Evolutionary conservation across 2,797 vertebrate species (phyloP).

Genomic region (Telmatherina bonti): DNA sequence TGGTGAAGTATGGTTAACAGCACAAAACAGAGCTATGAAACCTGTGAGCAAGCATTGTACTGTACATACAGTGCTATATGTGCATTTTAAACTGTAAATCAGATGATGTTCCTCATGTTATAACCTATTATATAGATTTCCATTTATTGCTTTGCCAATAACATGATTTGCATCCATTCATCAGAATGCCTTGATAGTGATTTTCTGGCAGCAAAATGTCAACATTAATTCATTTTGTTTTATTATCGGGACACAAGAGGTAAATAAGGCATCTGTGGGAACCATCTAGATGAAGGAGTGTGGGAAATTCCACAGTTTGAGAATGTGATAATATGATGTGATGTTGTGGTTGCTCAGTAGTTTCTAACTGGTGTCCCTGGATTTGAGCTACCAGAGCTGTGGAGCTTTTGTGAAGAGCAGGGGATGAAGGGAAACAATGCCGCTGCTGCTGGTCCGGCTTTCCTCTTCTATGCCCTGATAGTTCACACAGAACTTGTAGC

Average conservation of each 20-base stretch:
- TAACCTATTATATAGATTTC: conserved; percentile 16
- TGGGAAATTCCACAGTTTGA: neutral
- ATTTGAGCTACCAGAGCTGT: conserved; percentile 53
- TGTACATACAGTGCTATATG: neutral
- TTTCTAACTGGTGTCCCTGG: conserved; percentile 19
- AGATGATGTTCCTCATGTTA: conserved; percentile 6
- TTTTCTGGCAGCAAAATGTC: conserved; percentile 34
- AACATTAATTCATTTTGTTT: conserved; percentile 26
- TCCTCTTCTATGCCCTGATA: conserved; percentile 44
- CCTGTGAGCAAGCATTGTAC: conserved; percentile 2
- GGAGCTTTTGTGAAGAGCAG: conserved; percentile 61
- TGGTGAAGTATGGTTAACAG: neutral
- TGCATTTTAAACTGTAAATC: conserved; percentile 13
- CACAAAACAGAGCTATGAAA: neutral
- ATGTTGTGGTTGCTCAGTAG: conserved; percentile 12
- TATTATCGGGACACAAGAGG: conserved; percentile 24
- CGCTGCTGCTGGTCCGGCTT: conserved; percentile 44
- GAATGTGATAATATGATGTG: conserved; percentile 9
- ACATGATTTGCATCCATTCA: conserved; percentile 14
- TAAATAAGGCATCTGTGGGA: neutral
- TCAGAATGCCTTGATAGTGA: conserved; percentile 28
- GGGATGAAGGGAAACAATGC: conserved; percentile 77
- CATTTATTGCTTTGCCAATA: conserved; percentile 39
- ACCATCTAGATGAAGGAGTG: neutral
- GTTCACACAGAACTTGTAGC: conserved; percentile 29